phyloP scores from a whole-genome alignment of 2,797 vertebrate species.

The Hoplostethus mediterraneus region DNA sequence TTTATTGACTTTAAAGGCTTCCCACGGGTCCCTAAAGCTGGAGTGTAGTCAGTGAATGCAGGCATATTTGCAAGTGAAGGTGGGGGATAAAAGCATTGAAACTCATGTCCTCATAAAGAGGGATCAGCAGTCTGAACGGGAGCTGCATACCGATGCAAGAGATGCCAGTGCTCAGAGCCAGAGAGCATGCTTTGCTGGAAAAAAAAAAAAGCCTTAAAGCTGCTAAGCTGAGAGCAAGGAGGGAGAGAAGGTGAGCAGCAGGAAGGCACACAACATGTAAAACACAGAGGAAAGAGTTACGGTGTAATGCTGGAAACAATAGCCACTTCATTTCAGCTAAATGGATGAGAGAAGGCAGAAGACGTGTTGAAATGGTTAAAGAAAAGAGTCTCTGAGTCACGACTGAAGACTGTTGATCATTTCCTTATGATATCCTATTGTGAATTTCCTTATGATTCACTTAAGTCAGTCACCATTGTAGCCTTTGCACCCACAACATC shows the following conservation, averaged over 20 bases:
- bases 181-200: conserved; percentile 68
- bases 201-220: conserved; percentile 72
- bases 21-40: conserved; percentile 76
- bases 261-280: conserved; percentile 43
- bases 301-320: conserved; percentile 36
- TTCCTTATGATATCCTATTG: conserved; percentile 8
- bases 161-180: conserved; percentile 74
- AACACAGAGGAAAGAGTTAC: conserved; percentile 35
- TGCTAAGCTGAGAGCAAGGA: conserved; percentile 71
- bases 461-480: too few species aligned
- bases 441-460: neutral
- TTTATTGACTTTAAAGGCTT: conserved; percentile 83
- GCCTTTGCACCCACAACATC: too few species aligned
- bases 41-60: conserved; percentile 77
- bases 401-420: neutral
- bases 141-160: conserved; percentile 83
- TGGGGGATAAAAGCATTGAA: conserved; percentile 82
- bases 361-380: conserved; percentile 29
- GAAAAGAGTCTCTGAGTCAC: conserved; percentile 1
- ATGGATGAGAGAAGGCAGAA: conserved; percentile 21
- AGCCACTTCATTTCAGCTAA: conserved; percentile 38
- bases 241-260: conserved; percentile 59
- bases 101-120: conserved; percentile 86
- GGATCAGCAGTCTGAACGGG: conserved; percentile 80
- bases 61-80: conserved; percentile 82